These are phyloP conservation scores for Leucophenga montana DNA, from an alignment of 2,888 invertebrate genomes.

Conservation along the genomic window DNA sequence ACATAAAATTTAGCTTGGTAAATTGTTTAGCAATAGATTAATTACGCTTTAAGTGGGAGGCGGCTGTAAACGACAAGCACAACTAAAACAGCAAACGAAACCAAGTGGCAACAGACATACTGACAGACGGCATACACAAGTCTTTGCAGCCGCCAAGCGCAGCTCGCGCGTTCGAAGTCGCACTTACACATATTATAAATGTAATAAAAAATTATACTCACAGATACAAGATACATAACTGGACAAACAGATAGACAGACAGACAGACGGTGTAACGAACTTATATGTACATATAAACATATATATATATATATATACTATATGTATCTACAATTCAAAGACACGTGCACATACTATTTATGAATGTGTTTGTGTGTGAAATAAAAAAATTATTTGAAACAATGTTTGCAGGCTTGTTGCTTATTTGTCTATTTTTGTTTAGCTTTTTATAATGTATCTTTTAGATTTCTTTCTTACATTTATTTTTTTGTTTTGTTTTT, in stretches of 20 bases:
- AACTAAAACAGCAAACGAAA: not conserved
- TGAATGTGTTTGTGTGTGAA: constrained; percentile 22
- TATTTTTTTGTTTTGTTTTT: constrained; percentile 30
- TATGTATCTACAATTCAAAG: constrained; percentile 26
- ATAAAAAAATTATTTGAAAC: not conserved
- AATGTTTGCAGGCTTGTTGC: constrained; percentile 17
- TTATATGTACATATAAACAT: not conserved
- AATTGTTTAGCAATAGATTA: constrained; percentile 24
- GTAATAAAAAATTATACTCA: constrained; percentile 26
- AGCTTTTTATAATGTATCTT: constrained; percentile 32
- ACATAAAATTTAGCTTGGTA: not conserved
- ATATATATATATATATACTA: constrained; percentile 37
- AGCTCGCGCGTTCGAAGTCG: too few species aligned
- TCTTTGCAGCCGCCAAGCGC: too few species aligned
- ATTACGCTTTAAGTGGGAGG: constrained; percentile 29
- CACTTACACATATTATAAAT: constrained; percentile 1
- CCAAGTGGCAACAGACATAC: not conserved
- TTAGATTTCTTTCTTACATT: constrained; percentile 11
- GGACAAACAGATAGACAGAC: too few species aligned
- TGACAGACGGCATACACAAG: not conserved
- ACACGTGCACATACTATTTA: constrained; percentile 37
- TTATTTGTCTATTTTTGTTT: constrained; percentile 21
- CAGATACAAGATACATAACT: not conserved
- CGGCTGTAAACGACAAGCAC: not conserved
- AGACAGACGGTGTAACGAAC: too few species aligned